A percentile compares a stretch with the other conserved stretches of the same genome.
phyloP scores from a whole-genome alignment of 1,140 invertebrate species.

The Sycobia sp. region DNA sequence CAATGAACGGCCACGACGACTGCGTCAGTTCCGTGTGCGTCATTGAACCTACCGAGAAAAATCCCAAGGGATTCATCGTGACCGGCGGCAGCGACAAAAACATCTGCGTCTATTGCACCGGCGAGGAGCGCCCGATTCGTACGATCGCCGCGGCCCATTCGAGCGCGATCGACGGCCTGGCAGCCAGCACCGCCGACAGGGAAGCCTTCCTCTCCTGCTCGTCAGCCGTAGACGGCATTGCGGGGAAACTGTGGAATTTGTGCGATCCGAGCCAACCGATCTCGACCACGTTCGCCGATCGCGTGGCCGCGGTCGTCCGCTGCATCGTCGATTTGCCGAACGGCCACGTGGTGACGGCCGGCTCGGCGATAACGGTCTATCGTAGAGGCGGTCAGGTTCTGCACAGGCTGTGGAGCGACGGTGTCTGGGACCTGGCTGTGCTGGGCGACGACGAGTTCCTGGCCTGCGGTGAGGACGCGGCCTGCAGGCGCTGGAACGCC shows the following conservation, averaged over 20 bases:
- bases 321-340: constrained; percentile 70
- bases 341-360: constrained; percentile 77
- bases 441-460: constrained; percentile 75
- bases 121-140: constrained; percentile 66
- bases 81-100: constrained; percentile 88
- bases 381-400: constrained; percentile 64
- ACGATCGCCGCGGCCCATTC: constrained; percentile 81
- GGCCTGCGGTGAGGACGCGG: constrained; percentile 90
- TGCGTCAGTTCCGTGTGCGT: constrained; percentile 82
- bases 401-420: constrained; percentile 72
- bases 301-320: constrained; percentile 80
- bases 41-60: constrained; percentile 70
- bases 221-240: constrained; percentile 84
- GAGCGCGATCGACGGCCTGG: constrained; percentile 76
- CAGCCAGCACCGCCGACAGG: constrained; percentile 59
- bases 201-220: constrained; percentile 77
- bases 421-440: constrained; percentile 79
- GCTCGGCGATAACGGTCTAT: constrained; percentile 91
- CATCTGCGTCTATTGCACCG: constrained; percentile 77
- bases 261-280: constrained; percentile 59
- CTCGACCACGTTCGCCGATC: constrained; percentile 75
- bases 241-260: constrained; percentile 81
- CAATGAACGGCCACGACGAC: constrained; percentile 81
- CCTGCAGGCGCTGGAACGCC: constrained; percentile 79
- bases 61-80: constrained; percentile 78